Evolutionary conservation across 1,140 invertebrate genomes (phyloP).

Genomic region (Ylistrum balloti): DNA sequence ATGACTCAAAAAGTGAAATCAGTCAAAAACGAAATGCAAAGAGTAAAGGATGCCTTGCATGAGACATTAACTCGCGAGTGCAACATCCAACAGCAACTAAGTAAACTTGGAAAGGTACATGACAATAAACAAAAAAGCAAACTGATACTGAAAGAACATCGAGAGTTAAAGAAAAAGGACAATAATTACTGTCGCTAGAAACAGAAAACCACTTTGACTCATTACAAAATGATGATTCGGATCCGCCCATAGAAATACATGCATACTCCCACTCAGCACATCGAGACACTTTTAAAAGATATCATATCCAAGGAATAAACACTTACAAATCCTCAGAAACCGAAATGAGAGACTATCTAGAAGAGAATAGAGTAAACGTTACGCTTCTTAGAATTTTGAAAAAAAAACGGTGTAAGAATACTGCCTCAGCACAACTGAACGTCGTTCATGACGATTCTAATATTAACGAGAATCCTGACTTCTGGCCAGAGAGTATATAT

Average conservation of each 20-base stretch:
- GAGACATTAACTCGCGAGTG: not conserved
- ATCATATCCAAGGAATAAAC: too few species aligned
- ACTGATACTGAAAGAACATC: too few species aligned
- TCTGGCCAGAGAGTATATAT: conserved; percentile 30
- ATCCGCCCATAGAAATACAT: too few species aligned
- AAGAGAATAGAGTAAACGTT: not conserved
- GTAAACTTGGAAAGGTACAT: not conserved
- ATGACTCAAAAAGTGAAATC: too few species aligned
- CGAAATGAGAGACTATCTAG: not conserved
- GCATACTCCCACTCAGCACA: too few species aligned
- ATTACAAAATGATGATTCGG: too few species aligned
- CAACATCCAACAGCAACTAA: not conserved
- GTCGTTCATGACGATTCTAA: not conserved
- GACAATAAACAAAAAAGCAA: too few species aligned
- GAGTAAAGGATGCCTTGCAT: too few species aligned
- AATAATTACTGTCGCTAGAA: too few species aligned
- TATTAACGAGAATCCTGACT: not conserved
- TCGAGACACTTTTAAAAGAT: too few species aligned
- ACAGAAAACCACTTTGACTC: too few species aligned
- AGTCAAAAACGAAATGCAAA: not conserved
- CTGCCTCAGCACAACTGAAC: conserved; percentile 41
- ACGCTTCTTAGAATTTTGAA: conserved; percentile 41
- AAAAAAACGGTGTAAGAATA: not conserved
- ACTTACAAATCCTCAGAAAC: not conserved
- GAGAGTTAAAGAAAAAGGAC: too few species aligned